Conservation (phyloP, 2,888 invertebrate species). For the Chymomyza amoena region DNA sequence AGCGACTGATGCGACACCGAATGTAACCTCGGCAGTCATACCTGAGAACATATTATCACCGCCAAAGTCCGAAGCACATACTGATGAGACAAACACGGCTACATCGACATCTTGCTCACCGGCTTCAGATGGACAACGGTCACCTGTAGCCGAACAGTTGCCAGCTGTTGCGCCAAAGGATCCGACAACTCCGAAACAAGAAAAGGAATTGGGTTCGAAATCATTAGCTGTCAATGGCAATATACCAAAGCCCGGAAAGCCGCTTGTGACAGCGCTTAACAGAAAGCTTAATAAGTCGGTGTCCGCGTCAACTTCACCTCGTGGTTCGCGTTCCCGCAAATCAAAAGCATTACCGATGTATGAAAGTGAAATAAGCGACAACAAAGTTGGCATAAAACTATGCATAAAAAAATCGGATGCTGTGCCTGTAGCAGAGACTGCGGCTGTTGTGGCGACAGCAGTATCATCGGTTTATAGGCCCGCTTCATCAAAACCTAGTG, state of each 20-base stretch:
- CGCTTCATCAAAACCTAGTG: conserved; percentile 57
- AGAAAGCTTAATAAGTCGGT: conserved; percentile 74
- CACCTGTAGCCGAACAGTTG: conserved; percentile 45
- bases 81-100: conserved; percentile 75
- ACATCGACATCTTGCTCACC: conserved; percentile 74
- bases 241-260: conserved; percentile 78
- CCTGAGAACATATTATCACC: conserved; percentile 75
- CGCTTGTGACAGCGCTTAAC: conserved; percentile 73
- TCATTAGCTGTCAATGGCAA: conserved; percentile 74
- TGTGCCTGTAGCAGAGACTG: conserved; percentile 31
- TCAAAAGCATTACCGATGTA: conserved; percentile 80
- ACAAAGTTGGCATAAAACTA: conserved; percentile 78
- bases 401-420: conserved; percentile 78
- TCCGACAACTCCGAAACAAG: conserved; percentile 24
- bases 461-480: conserved; percentile 23
- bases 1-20: conserved; percentile 38
- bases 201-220: conserved; percentile 23
- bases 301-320: conserved; percentile 62
- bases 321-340: conserved; percentile 74
- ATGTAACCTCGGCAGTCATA: conserved; percentile 40
- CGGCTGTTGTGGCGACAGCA: conserved; percentile 36
- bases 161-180: not conserved
- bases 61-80: conserved; percentile 76
- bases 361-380: conserved; percentile 81
- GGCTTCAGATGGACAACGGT: conserved; percentile 74